Evolutionary conservation across 2,113 vertebrate genomes (phyloP).

Genomic region (Poecile atricapillus): DNA sequence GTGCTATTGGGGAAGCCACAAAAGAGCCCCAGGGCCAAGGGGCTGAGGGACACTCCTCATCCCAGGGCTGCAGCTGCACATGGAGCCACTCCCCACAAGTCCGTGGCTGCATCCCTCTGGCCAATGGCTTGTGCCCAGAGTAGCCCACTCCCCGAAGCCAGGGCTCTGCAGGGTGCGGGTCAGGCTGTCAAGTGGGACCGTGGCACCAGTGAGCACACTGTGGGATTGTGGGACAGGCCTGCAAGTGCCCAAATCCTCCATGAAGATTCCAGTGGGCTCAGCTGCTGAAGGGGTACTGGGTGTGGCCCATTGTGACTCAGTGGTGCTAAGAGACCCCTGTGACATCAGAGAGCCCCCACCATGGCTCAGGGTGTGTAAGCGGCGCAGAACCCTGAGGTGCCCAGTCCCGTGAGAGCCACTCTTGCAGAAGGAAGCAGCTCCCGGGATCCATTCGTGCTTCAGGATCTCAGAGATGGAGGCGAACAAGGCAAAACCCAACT

Average conservation of each 20-base stretch:
- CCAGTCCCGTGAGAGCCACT: neutral
- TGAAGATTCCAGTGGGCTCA: neutral
- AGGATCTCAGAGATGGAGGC: neutral
- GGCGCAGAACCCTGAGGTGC: neutral
- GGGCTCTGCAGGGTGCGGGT: neutral
- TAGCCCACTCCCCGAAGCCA: neutral
- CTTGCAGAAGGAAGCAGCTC: neutral
- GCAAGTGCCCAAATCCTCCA: neutral
- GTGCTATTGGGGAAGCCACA: neutral
- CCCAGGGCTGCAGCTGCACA: neutral
- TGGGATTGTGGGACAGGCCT: neutral
- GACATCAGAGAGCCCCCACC: neutral
- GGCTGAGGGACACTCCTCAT: neutral
- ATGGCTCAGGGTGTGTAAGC: too few species aligned
- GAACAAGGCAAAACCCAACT: neutral
- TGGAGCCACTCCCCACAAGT: neutral
- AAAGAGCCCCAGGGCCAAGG: neutral
- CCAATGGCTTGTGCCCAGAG: neutral
- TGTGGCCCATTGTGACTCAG: neutral
- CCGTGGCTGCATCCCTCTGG: neutral
- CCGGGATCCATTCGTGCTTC: fast-evolving
- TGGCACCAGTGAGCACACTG: neutral
- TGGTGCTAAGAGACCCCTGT: neutral
- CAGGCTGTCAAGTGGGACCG: too few species aligned
- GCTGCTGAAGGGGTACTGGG: neutral